Percentiles rank a stretch among this genome's conserved stretches.
These are phyloP conservation scores for Eulemur rufifrons DNA, from an alignment of 2,113 vertebrate genomes.

Conservation along the genomic window DNA sequence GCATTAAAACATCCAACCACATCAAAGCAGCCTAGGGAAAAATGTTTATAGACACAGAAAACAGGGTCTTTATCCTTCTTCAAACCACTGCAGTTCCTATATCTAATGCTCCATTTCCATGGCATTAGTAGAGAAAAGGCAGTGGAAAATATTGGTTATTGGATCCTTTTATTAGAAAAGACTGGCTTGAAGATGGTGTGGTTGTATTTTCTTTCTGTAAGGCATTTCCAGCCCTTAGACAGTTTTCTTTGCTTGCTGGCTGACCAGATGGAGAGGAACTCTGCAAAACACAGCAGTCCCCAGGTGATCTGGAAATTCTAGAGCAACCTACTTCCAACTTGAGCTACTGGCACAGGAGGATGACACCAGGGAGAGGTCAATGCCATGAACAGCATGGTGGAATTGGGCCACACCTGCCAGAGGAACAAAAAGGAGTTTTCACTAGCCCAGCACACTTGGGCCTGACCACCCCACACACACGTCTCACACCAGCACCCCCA, in stretches of 20 bases:
- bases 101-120: not conserved
- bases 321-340: not conserved
- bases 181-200: not conserved
- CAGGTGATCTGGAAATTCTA: not conserved
- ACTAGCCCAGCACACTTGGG: not conserved
- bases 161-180: not conserved
- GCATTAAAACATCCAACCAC: not conserved
- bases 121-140: not conserved
- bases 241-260: not conserved
- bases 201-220: not conserved
- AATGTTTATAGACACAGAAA: conserved; percentile 6
- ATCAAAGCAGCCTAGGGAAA: not conserved
- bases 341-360: not conserved
- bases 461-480: not conserved
- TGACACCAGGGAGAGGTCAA: not conserved
- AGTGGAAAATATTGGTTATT: not conserved
- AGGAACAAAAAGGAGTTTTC: not conserved
- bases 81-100: not conserved
- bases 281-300: not conserved
- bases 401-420: not conserved
- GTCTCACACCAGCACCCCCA: not conserved
- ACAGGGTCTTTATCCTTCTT: not conserved
- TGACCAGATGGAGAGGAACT: not conserved
- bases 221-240: not conserved
- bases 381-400: not conserved